Conservation (phyloP, 2,113 vertebrate species). For the Mystacornis crossleyi region DNA sequence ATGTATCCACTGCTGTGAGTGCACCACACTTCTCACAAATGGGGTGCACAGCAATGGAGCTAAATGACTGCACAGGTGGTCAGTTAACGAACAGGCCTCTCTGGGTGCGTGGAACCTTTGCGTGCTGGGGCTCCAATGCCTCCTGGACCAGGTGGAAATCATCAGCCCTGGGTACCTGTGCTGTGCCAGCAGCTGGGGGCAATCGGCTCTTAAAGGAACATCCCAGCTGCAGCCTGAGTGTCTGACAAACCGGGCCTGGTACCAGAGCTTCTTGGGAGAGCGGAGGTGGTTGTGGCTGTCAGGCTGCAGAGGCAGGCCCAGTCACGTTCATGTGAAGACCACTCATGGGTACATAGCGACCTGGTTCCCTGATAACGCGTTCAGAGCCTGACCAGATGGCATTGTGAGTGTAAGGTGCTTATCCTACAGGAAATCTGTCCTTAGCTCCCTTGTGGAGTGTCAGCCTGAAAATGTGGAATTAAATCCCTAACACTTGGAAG, state of each 20-base stretch:
- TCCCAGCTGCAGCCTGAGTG: not conserved
- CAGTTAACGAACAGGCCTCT: not conserved
- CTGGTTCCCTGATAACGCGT: not conserved
- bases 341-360: not conserved
- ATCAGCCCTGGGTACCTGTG: not conserved
- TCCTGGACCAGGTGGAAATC: not conserved
- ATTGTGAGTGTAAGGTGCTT: slow-evolving; percentile 15
- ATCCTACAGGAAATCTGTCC: slow-evolving; percentile 21
- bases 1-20: not conserved
- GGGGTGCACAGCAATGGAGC: too few species aligned
- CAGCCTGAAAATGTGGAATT: not conserved
- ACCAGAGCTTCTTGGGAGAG: not conserved
- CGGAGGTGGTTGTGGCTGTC: not conserved
- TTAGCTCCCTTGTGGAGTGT: not conserved
- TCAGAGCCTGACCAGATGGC: slow-evolving; percentile 21
- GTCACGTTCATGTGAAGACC: not conserved
- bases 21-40: not conserved
- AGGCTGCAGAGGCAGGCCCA: not conserved
- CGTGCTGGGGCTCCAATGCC: not conserved
- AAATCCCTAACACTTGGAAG: not conserved
- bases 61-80: not conserved
- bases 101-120: not conserved
- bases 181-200: not conserved
- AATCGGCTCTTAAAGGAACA: not conserved
- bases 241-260: not conserved